These are phyloP conservation scores for Thunnus albacares DNA, from an alignment of 2,797 vertebrate genomes.

Conservation along the genomic window DNA sequence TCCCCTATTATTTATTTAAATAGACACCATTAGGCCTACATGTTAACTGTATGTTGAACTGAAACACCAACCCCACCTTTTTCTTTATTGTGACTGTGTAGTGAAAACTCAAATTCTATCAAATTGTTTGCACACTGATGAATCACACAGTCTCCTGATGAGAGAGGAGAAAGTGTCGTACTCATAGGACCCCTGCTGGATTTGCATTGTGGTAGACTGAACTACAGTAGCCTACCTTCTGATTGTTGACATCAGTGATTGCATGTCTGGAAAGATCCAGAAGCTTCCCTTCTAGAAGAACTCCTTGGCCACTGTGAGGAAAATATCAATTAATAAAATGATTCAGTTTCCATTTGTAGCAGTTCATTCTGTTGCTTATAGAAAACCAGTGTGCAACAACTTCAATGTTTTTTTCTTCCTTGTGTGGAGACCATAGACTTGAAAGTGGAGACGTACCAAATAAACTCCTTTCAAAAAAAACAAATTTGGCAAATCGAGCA, in stretches of 20 bases:
- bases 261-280: constrained; percentile 89
- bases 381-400: background rate
- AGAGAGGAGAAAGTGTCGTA: background rate
- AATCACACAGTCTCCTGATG: background rate
- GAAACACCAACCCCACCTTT: background rate
- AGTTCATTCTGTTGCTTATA: background rate
- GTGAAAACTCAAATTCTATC: too few species aligned
- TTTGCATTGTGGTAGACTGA: too few species aligned
- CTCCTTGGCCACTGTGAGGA: constrained; percentile 83
- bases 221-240: constrained; percentile 82
- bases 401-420: background rate
- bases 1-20: too few species aligned
- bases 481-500: background rate
- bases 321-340: background rate
- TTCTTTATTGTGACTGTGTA: background rate
- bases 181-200: background rate
- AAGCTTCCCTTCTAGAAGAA: constrained; percentile 89
- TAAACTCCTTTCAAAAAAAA: background rate
- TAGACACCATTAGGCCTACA: background rate
- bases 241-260: constrained; percentile 81
- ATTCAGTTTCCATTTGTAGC: too few species aligned
- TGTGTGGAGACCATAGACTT: background rate
- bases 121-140: background rate
- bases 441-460: background rate
- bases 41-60: background rate